Percentiles rank a stretch among this genome's conserved stretches.
These are phyloP conservation scores for Eledona agricola DNA, from an alignment of 2,888 invertebrate genomes.

Conservation along the genomic window DNA sequence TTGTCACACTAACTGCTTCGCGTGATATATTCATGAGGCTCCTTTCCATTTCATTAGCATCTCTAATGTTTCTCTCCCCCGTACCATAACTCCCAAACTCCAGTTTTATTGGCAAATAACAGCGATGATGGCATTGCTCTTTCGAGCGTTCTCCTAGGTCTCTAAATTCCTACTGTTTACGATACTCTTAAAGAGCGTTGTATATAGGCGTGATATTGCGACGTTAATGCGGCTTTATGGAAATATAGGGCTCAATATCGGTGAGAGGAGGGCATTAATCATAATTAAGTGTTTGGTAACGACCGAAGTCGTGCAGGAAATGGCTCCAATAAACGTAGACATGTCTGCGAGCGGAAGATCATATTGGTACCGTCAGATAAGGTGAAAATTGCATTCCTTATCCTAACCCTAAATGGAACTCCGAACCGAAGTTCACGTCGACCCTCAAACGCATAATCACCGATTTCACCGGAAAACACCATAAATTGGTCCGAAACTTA, in stretches of 20 bases:
- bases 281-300: conserved; percentile 61
- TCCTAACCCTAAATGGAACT: conserved; percentile 50
- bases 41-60: conserved; percentile 55
- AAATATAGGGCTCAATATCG: conserved; percentile 68
- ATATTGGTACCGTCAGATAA: conserved; percentile 57
- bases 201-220: conserved; percentile 60
- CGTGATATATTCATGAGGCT: conserved; percentile 51
- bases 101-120: conserved; percentile 57
- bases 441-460: conserved; percentile 23
- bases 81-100: conserved; percentile 51
- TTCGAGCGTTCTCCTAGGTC: conserved; percentile 46
- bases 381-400: conserved; percentile 59
- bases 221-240: conserved; percentile 68
- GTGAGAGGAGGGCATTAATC: conserved; percentile 59
- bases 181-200: conserved; percentile 54
- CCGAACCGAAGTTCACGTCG: conserved; percentile 39
- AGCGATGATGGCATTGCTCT: conserved; percentile 50
- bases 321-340: conserved; percentile 59
- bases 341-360: conserved; percentile 57
- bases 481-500: too few species aligned
- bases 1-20: conserved; percentile 41
- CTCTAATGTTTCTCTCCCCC: conserved; percentile 50
- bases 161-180: conserved; percentile 55
- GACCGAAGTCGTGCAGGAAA: conserved; percentile 55
- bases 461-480: conserved; percentile 8